Evolutionary conservation across 2,113 vertebrate species (phyloP), one percentile per base, ranked within the genome.

Genomic region (Stegostoma tigrinum): DNA sequence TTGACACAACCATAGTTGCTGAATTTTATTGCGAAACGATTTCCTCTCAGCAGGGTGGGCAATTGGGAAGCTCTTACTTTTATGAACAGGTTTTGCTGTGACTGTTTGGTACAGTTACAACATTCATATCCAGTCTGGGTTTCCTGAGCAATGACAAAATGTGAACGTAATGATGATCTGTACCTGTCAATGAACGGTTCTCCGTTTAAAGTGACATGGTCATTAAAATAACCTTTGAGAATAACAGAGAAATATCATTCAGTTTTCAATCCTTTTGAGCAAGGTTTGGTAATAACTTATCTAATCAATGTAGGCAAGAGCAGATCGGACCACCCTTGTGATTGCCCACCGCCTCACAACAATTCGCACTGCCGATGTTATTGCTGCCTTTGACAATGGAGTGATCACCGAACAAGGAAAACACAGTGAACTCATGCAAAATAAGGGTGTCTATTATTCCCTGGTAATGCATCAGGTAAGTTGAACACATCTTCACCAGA

Each of bases 291-390:
- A 72, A 21, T 3, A 52, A 17, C 72, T 45, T 72, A 0, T 30
- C 45, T 78, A 55, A 95, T 55, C 70, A 68, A 7, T 38, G 0
- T 52, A 98, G 98, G 98, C 97, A 95, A 97, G 97, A 72, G 30
- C 97, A 96, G 98, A 98, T 0, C 97, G 97, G 17, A 98, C 98
- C n/a, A 98, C 97, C 10, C 98, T 98, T 95, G 97, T 98, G 96
- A 97, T 98, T 96, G 98, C 98, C 96, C 98, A 98, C 95, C 97
- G 98, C 0, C 96, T 98, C 52, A 98, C 98, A 0, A 98, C 98
- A 19, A 97, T 98, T 96, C 97, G 97, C 68, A 97, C 97, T 21
- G 98, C 98, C 75, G 98, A 98, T 96, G 96, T 97, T 27, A 98
- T 98, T 87, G 98, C 97, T 90, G 97, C 97, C 0, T 97, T 98